phyloP scores from a whole-genome alignment of 2,113 vertebrate species.

The Oriolus oriolus region DNA sequence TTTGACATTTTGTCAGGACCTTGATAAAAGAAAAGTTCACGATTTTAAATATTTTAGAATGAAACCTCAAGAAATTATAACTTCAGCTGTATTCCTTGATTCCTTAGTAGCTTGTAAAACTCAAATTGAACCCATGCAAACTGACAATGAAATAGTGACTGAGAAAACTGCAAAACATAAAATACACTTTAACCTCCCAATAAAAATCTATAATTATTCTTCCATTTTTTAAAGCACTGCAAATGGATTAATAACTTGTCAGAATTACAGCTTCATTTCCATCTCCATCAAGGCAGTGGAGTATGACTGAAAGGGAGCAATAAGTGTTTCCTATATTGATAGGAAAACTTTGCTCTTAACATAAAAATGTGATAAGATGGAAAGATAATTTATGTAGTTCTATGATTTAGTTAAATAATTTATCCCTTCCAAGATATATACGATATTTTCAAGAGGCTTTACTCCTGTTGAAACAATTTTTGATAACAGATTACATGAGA shows the following conservation, averaged over 20 bases:
- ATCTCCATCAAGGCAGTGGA: not conserved
- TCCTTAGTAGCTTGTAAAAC: not conserved
- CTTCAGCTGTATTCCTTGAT: not conserved
- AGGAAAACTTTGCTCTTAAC: not conserved
- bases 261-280: not conserved
- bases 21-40: not conserved
- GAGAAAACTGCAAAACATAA: not conserved
- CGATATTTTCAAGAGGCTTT: not conserved
- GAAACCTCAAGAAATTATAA: not conserved
- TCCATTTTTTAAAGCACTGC: not conserved
- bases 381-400: not conserved
- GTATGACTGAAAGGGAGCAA: not conserved
- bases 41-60: not conserved
- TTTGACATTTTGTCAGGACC: not conserved
- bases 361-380: not conserved
- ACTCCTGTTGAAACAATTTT: not conserved
- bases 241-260: not conserved
- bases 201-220: not conserved
- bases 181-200: not conserved
- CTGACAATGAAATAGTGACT: not conserved
- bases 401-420: not conserved
- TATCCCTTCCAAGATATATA: not conserved
- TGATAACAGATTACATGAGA: not conserved
- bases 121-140: not conserved
- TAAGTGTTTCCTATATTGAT: not conserved